phyloP scores from a whole-genome alignment of 2,113 vertebrate genomes.

The Cnemophilus loriae region DNA sequence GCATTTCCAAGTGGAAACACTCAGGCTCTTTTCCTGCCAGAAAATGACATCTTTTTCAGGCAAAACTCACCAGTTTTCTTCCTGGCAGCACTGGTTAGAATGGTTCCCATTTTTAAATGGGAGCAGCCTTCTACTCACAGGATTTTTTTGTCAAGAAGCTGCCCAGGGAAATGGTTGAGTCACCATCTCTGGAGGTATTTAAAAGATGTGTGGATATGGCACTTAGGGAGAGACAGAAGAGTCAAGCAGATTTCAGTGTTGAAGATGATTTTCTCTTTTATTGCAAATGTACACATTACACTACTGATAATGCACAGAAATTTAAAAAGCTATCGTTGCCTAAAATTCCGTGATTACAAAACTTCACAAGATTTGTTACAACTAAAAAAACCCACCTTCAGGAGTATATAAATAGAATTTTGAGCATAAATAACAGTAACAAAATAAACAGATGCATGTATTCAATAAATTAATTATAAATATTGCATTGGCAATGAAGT shows the following conservation, averaged over 20 bases:
- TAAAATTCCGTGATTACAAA: constrained; percentile 32
- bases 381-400: constrained; percentile 53
- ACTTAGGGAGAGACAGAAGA: not conserved
- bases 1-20: not conserved
- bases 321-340: not conserved
- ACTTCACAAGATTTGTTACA: not conserved
- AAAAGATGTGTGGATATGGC: not conserved
- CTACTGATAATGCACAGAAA: constrained; percentile 2
- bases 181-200: not conserved
- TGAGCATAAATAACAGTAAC: constrained; percentile 79
- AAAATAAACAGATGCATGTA: constrained; percentile 70
- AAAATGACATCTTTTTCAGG: not conserved
- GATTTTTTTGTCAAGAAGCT: not conserved
- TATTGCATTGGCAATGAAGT: constrained; percentile 72
- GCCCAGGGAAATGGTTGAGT: not conserved
- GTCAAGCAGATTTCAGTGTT: not conserved
- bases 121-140: not conserved
- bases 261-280: constrained; percentile 30
- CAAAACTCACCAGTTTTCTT: not conserved
- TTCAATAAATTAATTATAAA: constrained; percentile 82
- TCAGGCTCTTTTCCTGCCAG: not conserved
- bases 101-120: not conserved
- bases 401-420: constrained; percentile 73
- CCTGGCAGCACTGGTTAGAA: not conserved
- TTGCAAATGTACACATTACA: constrained; percentile 45